Conservation (phyloP, 2,888 invertebrate species). For the Lissonota sp. region DNA sequence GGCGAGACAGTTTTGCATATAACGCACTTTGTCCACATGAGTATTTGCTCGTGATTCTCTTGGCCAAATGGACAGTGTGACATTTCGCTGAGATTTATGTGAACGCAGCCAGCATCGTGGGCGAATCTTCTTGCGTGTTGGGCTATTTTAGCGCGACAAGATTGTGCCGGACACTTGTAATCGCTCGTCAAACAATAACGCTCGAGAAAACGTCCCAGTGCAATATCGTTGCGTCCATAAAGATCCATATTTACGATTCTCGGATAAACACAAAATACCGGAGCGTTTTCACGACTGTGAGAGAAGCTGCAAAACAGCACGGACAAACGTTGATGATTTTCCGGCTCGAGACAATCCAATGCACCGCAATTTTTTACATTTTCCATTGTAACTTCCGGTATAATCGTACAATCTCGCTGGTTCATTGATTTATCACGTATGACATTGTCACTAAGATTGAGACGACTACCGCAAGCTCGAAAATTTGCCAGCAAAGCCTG, state of each 20-base stretch:
- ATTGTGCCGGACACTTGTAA: slow-evolving; percentile 90
- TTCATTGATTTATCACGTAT: slow-evolving; percentile 60
- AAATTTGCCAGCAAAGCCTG: slow-evolving; percentile 93
- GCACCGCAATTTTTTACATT: not conserved
- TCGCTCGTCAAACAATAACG: slow-evolving; percentile 95
- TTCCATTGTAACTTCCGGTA: not conserved
- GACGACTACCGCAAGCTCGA: slow-evolving; percentile 91
- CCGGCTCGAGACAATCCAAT: slow-evolving; percentile 90
- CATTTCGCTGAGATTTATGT: slow-evolving; percentile 87
- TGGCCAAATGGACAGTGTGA: slow-evolving; percentile 84
- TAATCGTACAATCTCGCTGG: not conserved
- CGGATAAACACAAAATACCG: slow-evolving; percentile 95
- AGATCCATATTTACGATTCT: slow-evolving; percentile 97
- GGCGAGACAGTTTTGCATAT: slow-evolving; percentile 89
- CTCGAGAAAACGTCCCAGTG: slow-evolving; percentile 96
- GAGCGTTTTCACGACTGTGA: slow-evolving; percentile 89
- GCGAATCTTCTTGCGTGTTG: slow-evolving; percentile 88
- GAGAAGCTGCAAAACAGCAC: slow-evolving; percentile 96
- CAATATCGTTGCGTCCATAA: slow-evolving; percentile 97
- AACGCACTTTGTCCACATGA: slow-evolving; percentile 94
- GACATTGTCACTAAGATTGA: slow-evolving; percentile 74
- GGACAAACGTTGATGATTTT: slow-evolving; percentile 93
- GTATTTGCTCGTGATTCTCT: slow-evolving; percentile 85
- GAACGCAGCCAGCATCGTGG: slow-evolving; percentile 94
- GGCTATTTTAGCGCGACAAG: slow-evolving; percentile 84